A percentile compares a stretch with the other conserved stretches of the same genome.
These are phyloP conservation scores for Drosophila borborema DNA, from an alignment of 2,888 invertebrate genomes.

Conservation along the genomic window DNA sequence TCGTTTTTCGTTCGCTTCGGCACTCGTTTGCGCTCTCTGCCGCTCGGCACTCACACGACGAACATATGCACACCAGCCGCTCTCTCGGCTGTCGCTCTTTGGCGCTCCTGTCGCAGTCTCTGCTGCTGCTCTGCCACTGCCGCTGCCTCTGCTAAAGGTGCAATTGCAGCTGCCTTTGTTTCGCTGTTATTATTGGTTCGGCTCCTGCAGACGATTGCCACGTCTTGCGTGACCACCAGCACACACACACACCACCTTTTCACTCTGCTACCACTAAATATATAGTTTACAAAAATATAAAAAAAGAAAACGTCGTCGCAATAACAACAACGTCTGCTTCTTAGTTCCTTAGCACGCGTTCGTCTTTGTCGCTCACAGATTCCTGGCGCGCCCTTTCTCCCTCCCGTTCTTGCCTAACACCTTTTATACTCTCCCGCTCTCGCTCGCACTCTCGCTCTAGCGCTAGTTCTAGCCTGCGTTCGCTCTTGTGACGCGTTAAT, in stretches of 20 bases:
- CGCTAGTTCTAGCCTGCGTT: slow-evolving; percentile 8
- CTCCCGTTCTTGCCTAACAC: slow-evolving; percentile 3
- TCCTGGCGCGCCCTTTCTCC: slow-evolving; percentile 47
- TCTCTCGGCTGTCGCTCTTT: slow-evolving; percentile 30
- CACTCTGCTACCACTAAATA: slow-evolving; percentile 72
- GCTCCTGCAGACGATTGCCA: slow-evolving; percentile 51
- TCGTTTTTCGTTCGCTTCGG: slow-evolving; percentile 25
- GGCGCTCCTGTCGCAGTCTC: slow-evolving; percentile 18
- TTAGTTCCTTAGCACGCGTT: slow-evolving; percentile 68
- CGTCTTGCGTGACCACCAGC: slow-evolving; percentile 80
- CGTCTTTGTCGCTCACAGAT: slow-evolving; percentile 58
- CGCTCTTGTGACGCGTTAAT: slow-evolving; percentile 31
- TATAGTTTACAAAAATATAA: slow-evolving; percentile 40
- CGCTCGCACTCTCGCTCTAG: slow-evolving; percentile 2
- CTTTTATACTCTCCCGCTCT: slow-evolving; percentile 20
- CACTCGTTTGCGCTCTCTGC: slow-evolving; percentile 28
- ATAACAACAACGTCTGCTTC: slow-evolving; percentile 42
- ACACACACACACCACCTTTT: slow-evolving; percentile 54
- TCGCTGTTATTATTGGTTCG: slow-evolving; percentile 58
- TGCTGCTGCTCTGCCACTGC: background rate
- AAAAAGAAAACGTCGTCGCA: slow-evolving; percentile 41
- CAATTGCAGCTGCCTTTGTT: slow-evolving; percentile 80
- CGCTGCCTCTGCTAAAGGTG: slow-evolving; percentile 62
- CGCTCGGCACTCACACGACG: slow-evolving; percentile 8
- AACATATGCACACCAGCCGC: background rate